Evolutionary conservation across 2,797 vertebrate genomes (phyloP).

Genomic region (Acrossocheilus fasciatus): DNA sequence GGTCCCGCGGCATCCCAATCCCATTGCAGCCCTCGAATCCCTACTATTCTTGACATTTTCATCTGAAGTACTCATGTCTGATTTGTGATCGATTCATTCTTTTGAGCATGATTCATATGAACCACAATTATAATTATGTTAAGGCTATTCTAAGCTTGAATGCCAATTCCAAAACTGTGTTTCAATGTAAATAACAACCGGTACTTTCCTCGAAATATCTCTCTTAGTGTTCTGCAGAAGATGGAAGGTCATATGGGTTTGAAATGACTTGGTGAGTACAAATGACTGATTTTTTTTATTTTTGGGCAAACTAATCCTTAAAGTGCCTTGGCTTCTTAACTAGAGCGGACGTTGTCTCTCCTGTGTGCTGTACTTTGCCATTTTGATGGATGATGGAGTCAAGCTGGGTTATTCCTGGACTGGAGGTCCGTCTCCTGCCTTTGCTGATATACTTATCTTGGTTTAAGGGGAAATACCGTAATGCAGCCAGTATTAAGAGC

Average conservation of each 20-base stretch:
- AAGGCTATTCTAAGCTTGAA: background rate
- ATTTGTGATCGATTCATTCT: background rate
- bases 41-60: background rate
- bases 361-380: conserved; percentile 74
- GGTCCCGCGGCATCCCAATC: too few species aligned
- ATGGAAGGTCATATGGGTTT: background rate
- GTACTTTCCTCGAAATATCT: background rate
- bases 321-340: conserved; percentile 48
- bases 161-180: background rate
- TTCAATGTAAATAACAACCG: background rate
- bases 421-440: conserved; percentile 73
- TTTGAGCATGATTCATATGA: background rate
- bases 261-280: background rate
- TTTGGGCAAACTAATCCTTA: background rate
- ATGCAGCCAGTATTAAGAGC: conserved; percentile 70
- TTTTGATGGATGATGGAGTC: conserved; percentile 80
- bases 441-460: conserved; percentile 74
- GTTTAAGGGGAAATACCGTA: conserved; percentile 68
- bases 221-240: background rate
- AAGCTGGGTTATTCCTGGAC: conserved; percentile 74
- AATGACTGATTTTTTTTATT: background rate
- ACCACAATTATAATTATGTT: background rate
- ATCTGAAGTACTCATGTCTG: background rate
- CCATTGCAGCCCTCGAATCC: too few species aligned
- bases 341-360: conserved; percentile 45